Base-by-base conservation (phyloP, 2,113 vertebrate species). In the Lipotes vexillifer region DNA sequence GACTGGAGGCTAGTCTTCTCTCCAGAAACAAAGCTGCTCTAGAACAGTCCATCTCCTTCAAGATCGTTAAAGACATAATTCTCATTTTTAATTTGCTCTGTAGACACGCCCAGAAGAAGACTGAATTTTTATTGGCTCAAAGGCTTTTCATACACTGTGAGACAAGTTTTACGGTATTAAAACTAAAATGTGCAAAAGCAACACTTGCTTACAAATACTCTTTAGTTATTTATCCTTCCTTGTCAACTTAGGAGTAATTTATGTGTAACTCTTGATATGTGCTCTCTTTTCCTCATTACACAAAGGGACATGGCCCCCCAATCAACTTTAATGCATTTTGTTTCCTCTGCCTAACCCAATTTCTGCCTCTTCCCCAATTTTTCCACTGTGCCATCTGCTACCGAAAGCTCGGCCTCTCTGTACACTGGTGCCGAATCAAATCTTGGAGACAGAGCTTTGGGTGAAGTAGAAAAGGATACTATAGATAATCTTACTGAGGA, bases 401-500 rank as follows among this genome's bases (percentile, higher is more conserved):
- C 11, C 10, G 52, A 52, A 17, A 52, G 52, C 52, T 52, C 15
- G 15, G 52, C 52, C 52, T 52, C 52, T 52, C 52, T 17, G 52
- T 2, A 52, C 52, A 17, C 15, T 5, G 52, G 15, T 6, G 52
- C 52, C 1, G 52, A 52, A 52, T 52, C 52, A 52, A 52, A 52
- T 52, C 52, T 52, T 52, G 52, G 52, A 52, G 15, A 52, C 52
- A 18, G 52, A 52, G 52, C 49, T 52, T 17, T 18, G 52, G 52
- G 52, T 52, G 52, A 52, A 17, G 52, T 52, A 52, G 52, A 52
- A 52, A 6, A 6, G 52, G 52, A 98, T 97, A 82, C 96, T 98
- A 97, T 98, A 98, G 98, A 98, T 85, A 96, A 96, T 97, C 97
- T 91, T 80, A 98, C 86, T 94, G 97, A 98, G 98, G 97, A 98